Percentiles rank a stretch among this genome's conserved stretches.
Conservation (phyloP, 2,797 vertebrate species). For the Acridotheres tristis region DNA sequence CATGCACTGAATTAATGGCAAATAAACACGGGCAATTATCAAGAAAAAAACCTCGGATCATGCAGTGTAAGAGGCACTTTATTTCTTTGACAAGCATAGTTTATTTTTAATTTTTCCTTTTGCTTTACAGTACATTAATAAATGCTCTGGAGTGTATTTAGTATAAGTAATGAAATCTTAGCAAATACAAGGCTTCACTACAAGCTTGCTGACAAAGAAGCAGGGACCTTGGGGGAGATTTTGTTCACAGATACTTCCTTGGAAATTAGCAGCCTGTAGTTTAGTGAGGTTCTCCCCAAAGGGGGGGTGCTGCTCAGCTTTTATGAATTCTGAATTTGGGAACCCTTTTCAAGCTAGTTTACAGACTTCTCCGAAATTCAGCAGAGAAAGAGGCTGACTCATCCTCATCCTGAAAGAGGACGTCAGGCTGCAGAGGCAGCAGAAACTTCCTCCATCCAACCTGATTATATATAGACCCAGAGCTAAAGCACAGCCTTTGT, state of each 20-base stretch:
- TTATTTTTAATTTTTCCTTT: conserved; percentile 73
- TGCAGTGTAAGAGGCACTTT: conserved; percentile 36
- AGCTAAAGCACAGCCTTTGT: background rate
- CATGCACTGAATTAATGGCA: conserved; percentile 24
- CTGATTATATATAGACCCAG: background rate
- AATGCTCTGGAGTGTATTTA: conserved; percentile 67
- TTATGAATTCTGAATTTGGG: background rate
- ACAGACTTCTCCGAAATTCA: background rate
- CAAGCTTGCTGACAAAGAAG: conserved; percentile 35
- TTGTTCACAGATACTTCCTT: background rate
- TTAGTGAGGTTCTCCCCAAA: conserved; percentile 38
- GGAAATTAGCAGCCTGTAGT: conserved; percentile 41
- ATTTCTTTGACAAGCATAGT: conserved; percentile 64
- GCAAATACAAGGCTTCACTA: conserved; percentile 51
- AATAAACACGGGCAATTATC: conserved; percentile 2
- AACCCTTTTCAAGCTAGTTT: background rate
- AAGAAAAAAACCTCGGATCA: background rate
- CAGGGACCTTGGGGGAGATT: conserved; percentile 41
- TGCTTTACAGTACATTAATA: conserved; percentile 69
- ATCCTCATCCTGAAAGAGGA: background rate
- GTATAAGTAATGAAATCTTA: conserved; percentile 63
- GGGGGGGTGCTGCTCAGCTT: background rate
- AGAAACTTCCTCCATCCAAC: background rate
- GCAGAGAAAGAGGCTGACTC: background rate
- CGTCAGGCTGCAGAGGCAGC: background rate